Conservation (phyloP, 1,140 invertebrate species). For the Drosophila littoralis region DNA sequence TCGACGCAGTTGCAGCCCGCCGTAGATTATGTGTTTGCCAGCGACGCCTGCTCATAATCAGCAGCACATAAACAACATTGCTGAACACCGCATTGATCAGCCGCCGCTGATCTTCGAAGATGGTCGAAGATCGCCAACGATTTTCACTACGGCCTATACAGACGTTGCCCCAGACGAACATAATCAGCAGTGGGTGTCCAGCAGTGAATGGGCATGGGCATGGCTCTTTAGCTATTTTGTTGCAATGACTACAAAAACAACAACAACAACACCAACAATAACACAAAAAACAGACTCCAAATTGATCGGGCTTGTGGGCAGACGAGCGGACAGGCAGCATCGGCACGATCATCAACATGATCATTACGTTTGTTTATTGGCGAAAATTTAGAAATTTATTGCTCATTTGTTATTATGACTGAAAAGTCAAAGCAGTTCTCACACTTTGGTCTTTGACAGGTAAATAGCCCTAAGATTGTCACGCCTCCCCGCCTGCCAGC, state of each 20-base stretch:
- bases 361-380: constrained; percentile 80
- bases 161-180: constrained; percentile 66
- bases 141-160: constrained; percentile 60
- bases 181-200: constrained; percentile 80
- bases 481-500: constrained; percentile 22
- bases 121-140: constrained; percentile 46
- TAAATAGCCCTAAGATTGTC: constrained; percentile 58
- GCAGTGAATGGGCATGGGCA: constrained; percentile 41
- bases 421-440: constrained; percentile 66
- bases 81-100: constrained; percentile 68
- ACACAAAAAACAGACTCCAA: no score
- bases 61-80: constrained; percentile 80
- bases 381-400: constrained; percentile 82
- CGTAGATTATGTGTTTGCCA: constrained; percentile 65
- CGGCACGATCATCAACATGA: constrained; percentile 68
- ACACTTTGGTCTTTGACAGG: constrained; percentile 68
- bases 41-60: constrained; percentile 79
- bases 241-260: constrained; percentile 3
- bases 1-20: constrained; percentile 13
- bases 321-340: background rate
- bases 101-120: constrained; percentile 49
- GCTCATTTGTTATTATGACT: constrained; percentile 66
- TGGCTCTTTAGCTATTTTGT: constrained; percentile 17
- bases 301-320: background rate
- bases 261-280: background rate